Base-by-base conservation (phyloP, 2,113 vertebrate species). In the Labeo catla region DNA sequence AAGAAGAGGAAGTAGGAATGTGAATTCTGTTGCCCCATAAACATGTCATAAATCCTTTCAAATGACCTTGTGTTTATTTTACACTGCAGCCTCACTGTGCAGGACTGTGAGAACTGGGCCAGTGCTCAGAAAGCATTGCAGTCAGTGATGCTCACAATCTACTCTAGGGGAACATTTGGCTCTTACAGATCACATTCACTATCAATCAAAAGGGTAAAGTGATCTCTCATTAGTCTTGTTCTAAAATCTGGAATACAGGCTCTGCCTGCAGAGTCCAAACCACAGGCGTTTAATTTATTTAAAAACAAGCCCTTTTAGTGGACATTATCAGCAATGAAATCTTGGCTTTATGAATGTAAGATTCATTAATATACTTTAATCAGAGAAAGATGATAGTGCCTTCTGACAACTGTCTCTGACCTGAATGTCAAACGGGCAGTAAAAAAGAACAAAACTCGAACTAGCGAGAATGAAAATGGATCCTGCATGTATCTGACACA, bases 401-500 rank as follows among this genome's bases (percentile, higher is more conserved):
- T 28, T 80, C 12, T 36, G 34, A 78, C 36, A 79, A 86, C 85
- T 91, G 91, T 90, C 91, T n/a, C 59, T 57, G 73, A 72, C n/a
- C 91, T 94, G 93, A 95, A 88, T 94, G 93, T 93, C 93, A 93
- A 85, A 80, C 92, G 78, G 86, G 65, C 79, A 66, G 70, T 57
- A 23, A 74, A 74, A 78, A 6, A 12, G 34, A 59, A 36, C 28
- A 34, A 34, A 54, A 78, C 47, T 19, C 72, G 36, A 12, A 45
- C 50, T 28, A 28, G 28, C 28, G 28, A 28, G 57, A 19, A 59
- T 12, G 21, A 49, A 21, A 78, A 83, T 78, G 23, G 43, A 23
- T 63, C 23, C 21, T 23, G 52, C 39, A 81, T 39, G 36, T 50
- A 78, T 59, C 45, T 66, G 16, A 72, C 39, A 47, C 54, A 61